Conservation (phyloP, 2,797 vertebrate genomes). For the Liasis olivaceus region DNA sequence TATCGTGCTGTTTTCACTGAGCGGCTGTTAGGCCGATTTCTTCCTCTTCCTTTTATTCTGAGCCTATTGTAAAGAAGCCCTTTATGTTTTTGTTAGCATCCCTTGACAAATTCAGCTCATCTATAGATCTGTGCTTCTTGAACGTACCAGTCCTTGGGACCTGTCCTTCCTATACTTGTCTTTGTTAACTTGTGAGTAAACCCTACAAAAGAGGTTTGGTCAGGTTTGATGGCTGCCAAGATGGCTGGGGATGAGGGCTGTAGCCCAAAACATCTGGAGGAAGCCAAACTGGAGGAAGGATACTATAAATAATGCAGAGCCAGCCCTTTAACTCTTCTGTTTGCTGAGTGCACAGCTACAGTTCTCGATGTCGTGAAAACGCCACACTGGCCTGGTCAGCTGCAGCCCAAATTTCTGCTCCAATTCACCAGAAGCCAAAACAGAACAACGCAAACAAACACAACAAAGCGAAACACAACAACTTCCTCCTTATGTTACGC, state of each 20-base stretch:
- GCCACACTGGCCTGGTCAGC: neutral
- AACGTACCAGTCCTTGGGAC: too few relatives aligned
- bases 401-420: neutral
- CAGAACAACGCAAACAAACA: neutral
- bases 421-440: neutral
- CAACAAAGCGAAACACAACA: too few relatives aligned
- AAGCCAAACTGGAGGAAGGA: neutral
- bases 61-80: too few relatives aligned
- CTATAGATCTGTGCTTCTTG: too few relatives aligned
- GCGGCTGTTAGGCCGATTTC: too few relatives aligned
- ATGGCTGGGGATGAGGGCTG: neutral
- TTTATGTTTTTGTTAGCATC: too few relatives aligned
- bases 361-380: rapidly evolving
- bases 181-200: too few relatives aligned
- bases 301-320: rapidly evolving
- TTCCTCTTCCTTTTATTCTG: too few relatives aligned
- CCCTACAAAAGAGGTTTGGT: neutral
- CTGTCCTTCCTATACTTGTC: too few relatives aligned
- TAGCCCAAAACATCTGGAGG: neutral
- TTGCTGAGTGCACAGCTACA: neutral
- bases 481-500: neutral
- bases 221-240: neutral
- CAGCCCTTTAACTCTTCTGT: neutral
- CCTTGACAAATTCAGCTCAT: too few relatives aligned
- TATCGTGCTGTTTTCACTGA: too few relatives aligned